These are phyloP conservation scores for Zygogramma bicolorata DNA, from an alignment of 2,888 invertebrate genomes.

Conservation along the genomic window DNA sequence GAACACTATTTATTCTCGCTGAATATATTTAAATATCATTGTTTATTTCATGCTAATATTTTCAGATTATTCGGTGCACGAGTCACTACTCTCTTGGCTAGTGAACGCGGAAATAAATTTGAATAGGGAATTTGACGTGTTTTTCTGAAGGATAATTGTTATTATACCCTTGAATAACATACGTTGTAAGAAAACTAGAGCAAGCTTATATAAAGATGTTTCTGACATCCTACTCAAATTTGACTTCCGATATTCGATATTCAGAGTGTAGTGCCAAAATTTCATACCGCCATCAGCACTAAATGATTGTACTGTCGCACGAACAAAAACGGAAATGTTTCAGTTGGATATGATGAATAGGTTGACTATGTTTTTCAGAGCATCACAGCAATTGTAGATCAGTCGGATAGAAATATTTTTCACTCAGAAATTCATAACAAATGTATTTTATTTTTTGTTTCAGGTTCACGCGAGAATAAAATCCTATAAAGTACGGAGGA, in stretches of 20 bases:
- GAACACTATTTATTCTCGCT: background rate
- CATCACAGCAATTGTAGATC: no score
- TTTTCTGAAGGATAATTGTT: conserved; percentile 6
- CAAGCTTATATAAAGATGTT: background rate
- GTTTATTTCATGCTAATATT: background rate
- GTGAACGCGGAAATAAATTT: background rate
- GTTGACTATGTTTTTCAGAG: no score
- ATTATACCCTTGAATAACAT: background rate
- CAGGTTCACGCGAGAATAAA: no score
- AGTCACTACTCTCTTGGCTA: background rate
- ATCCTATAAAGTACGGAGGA: no score
- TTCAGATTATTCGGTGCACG: background rate
- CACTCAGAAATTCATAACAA: no score
- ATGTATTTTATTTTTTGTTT: no score
- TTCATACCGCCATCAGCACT: no score
- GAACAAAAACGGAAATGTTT: no score
- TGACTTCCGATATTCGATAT: background rate
- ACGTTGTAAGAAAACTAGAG: background rate
- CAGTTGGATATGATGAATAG: no score
- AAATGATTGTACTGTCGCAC: no score
- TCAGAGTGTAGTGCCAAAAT: background rate
- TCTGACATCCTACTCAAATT: background rate
- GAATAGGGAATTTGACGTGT: background rate
- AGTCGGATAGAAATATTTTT: no score
- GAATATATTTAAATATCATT: conserved; percentile 1